These are phyloP conservation scores for Charanyca ferruginea DNA, from an alignment of 2,888 invertebrate species.

Conservation along the genomic window DNA sequence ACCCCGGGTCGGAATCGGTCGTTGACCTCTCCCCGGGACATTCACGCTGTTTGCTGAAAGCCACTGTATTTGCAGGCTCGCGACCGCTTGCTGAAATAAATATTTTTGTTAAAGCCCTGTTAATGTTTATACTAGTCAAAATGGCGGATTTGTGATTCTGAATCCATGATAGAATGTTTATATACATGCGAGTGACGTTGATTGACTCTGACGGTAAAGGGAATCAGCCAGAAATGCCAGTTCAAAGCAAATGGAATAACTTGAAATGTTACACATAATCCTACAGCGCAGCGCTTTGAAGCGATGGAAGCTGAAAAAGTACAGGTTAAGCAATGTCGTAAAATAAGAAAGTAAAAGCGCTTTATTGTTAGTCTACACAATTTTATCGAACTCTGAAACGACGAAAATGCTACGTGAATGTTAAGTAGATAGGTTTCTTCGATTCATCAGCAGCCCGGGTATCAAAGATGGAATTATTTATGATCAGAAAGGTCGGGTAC, in stretches of 20 bases:
- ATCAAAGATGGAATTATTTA: constrained; percentile 20
- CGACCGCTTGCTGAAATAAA: constrained; percentile 29
- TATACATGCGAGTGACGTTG: constrained; percentile 28
- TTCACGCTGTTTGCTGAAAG: constrained; percentile 34
- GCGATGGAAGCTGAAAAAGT: not conserved
- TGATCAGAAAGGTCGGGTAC: constrained; percentile 4
- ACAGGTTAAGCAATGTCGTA: not conserved
- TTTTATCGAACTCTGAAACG: not conserved
- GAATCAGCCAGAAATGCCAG: constrained; percentile 34
- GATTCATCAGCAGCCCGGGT: not conserved
- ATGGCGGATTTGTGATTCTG: constrained; percentile 11
- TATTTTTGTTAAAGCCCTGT: constrained; percentile 33
- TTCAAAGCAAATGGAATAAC: constrained; percentile 21
- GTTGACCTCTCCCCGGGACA: constrained; percentile 38
- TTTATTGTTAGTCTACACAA: not conserved
- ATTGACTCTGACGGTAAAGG: constrained; percentile 35
- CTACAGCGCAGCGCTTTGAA: constrained; percentile 17
- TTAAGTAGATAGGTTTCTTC: not conserved
- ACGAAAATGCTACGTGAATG: not conserved
- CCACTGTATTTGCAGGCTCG: constrained; percentile 27
- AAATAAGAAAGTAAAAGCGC: constrained; percentile 1
- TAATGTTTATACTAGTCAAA: constrained; percentile 30
- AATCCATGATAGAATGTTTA: constrained; percentile 22
- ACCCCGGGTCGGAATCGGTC: constrained; percentile 28
- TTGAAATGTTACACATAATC: constrained; percentile 12